Evolutionary conservation across 2,113 vertebrate species (phyloP), one percentile per base, ranked within the genome.

Genomic region (Murina feae): DNA sequence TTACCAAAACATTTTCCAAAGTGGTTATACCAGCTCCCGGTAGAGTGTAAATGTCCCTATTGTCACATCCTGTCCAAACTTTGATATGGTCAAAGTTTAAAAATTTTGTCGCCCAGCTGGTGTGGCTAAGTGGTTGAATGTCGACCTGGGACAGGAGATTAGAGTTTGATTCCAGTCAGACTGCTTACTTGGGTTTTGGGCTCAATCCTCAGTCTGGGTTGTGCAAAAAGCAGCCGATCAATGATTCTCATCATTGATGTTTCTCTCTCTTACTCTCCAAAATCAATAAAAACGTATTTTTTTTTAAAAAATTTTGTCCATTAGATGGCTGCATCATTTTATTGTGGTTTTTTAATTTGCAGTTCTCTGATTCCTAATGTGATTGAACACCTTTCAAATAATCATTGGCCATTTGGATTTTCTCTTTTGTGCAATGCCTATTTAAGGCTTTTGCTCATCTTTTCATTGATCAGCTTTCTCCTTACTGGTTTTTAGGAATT

Each of bases 261-360:
- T 21, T 53, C 53, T 55, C 53, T 23, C 53, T 55, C 53, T 55
- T 21, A 20, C 53, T 55, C 21, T 23, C 20, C 21, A 55, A 55
- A 55, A 23, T 55, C 53, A 55, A 55, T 55, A 55, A 55, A 55
- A 55, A 23, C 10, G 23, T 21, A 55, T 55, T 55, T 53, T 49
- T 55, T 55, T 53, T 49, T 49, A 53, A 53, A 53, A 53, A 55
- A 21, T 23, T 21, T 55, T 55, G 35, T 95, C 71, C 75, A 1
- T 90, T 71, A 86, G 16, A 37, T 90, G 30, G 6, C 76, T 76
- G 0, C 81, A 35, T 87, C 63, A 69, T 82, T 66, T 91, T 91
- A 71, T 53, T 78, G 35, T 85, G 60, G 8, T 69, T 94, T 94
- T 96, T 89, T 89, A 65, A 49, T 63, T 63, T 89, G 10, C 16